phyloP scores from a whole-genome alignment of 2,888 invertebrate genomes.

The Monoplex corrugatus region DNA sequence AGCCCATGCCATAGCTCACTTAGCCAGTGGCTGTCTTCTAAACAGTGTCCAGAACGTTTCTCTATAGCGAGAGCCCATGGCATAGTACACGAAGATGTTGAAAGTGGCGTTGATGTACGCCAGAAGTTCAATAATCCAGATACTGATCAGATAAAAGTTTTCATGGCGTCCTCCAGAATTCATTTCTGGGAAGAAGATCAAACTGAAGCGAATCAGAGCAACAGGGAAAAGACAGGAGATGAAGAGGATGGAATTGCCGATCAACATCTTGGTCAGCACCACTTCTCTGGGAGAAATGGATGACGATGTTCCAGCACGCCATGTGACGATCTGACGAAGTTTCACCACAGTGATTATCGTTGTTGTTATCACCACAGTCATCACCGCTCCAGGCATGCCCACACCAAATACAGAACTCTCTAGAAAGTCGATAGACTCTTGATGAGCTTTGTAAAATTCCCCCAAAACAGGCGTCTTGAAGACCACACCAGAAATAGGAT shows the following conservation, averaged over 20 bases:
- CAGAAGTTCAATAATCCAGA: not conserved
- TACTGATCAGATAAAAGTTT: not conserved
- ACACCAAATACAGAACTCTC: constrained; percentile 25
- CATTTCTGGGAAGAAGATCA: not conserved
- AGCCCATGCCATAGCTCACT: too few species aligned
- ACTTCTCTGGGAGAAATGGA: constrained; percentile 8
- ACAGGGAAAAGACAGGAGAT: not conserved
- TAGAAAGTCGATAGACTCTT: not conserved
- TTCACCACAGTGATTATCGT: not conserved
- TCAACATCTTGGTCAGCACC: constrained; percentile 31
- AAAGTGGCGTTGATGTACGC: not conserved
- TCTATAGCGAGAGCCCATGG: constrained; percentile 21
- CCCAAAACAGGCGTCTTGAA: not conserved
- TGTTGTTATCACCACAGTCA: not conserved
- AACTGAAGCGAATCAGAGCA: not conserved
- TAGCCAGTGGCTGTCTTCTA: too few species aligned
- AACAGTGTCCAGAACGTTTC: constrained; percentile 5
- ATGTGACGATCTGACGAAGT: not conserved
- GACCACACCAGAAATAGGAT: not conserved
- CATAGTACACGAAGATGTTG: constrained; percentile 32
- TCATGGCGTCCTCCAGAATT: not conserved
- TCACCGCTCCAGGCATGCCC: not conserved
- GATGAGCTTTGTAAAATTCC: not conserved
- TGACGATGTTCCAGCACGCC: not conserved
- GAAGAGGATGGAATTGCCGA: not conserved